phyloP scores from a whole-genome alignment of 30 jellyfish, hydroid and myxozoan genomes.

The Cassiopea andromeda region DNA sequence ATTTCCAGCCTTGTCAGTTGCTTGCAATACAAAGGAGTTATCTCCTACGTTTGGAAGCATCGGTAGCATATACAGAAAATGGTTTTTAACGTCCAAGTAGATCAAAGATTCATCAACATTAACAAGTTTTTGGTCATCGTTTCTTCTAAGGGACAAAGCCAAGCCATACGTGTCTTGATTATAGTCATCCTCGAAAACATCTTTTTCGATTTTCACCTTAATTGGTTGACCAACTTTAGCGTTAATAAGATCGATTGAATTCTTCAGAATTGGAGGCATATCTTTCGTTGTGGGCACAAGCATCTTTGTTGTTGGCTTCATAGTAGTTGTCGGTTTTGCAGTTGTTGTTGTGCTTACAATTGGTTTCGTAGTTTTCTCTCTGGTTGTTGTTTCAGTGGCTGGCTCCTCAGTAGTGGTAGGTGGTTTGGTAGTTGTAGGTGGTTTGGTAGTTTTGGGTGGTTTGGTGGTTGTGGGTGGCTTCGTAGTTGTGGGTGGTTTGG shows the following conservation, averaged over 20 bases:
- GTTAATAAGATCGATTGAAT: slow-evolving; percentile 56
- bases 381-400: slow-evolving; percentile 31
- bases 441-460: slow-evolving; percentile 12
- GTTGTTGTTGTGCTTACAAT: slow-evolving; percentile 38
- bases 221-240: slow-evolving; percentile 61
- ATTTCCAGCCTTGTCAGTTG: slow-evolving; percentile 84
- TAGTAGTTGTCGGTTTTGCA: slow-evolving; percentile 27
- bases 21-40: slow-evolving; percentile 71
- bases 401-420: slow-evolving; percentile 47
- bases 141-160: slow-evolving; percentile 51
- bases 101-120: slow-evolving; percentile 75
- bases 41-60: slow-evolving; percentile 42
- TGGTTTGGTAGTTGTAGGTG: slow-evolving; percentile 17
- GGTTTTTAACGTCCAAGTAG: slow-evolving; percentile 50
- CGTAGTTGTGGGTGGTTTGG: slow-evolving; percentile 21
- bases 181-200: slow-evolving; percentile 71
- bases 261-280: slow-evolving; percentile 61
- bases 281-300: slow-evolving; percentile 43
- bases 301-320: slow-evolving; percentile 21
- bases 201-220: slow-evolving; percentile 51
- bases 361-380: slow-evolving; percentile 35
- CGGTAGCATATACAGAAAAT: slow-evolving; percentile 67
- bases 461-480: slow-evolving; percentile 28
- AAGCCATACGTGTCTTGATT: slow-evolving; percentile 76
- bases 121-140: slow-evolving; percentile 16